Evolutionary conservation across 1,140 invertebrate genomes (phyloP).

Genomic region (Drosophila obscura): DNA sequence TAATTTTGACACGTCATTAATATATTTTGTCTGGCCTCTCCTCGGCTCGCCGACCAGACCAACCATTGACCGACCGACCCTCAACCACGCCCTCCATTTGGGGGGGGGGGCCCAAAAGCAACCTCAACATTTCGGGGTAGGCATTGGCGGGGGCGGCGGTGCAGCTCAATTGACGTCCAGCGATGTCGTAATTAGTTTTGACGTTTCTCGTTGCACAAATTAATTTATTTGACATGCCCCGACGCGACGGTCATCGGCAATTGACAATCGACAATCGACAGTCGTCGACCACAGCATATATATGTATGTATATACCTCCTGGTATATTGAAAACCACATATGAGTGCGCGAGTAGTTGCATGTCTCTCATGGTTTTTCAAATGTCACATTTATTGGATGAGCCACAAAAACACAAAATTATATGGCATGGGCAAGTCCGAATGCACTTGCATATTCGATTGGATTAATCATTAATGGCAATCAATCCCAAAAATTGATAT

Average conservation of each 20-base stretch:
- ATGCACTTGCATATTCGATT: constrained; percentile 21
- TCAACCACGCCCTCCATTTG: constrained; percentile 8
- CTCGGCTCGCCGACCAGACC: not conserved
- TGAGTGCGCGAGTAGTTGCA: not conserved
- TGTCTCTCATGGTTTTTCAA: constrained; percentile 62
- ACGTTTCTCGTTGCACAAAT: constrained; percentile 83
- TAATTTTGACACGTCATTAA: constrained; percentile 84
- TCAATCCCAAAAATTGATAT: constrained; percentile 47
- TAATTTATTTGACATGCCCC: constrained; percentile 83
- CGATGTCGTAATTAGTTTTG: constrained; percentile 82
- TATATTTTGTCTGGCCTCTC: constrained; percentile 76
- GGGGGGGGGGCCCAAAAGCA: constrained; percentile 5
- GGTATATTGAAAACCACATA: constrained; percentile 27
- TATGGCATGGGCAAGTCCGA: not conserved
- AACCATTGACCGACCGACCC: not conserved
- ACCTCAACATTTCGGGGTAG: constrained; percentile 31
- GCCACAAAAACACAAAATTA: constrained; percentile 45
- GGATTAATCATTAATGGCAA: constrained; percentile 53
- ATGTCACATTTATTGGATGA: constrained; percentile 70
- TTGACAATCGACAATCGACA: constrained; percentile 69
- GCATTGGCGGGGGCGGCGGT: constrained; percentile 3
- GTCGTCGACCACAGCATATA: constrained; percentile 27
- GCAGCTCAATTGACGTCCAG: constrained; percentile 62
- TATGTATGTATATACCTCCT: not conserved
- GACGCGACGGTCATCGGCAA: constrained; percentile 60